Base-by-base conservation (phyloP, 2,113 vertebrate species). In the Jaculus jaculus region DNA sequence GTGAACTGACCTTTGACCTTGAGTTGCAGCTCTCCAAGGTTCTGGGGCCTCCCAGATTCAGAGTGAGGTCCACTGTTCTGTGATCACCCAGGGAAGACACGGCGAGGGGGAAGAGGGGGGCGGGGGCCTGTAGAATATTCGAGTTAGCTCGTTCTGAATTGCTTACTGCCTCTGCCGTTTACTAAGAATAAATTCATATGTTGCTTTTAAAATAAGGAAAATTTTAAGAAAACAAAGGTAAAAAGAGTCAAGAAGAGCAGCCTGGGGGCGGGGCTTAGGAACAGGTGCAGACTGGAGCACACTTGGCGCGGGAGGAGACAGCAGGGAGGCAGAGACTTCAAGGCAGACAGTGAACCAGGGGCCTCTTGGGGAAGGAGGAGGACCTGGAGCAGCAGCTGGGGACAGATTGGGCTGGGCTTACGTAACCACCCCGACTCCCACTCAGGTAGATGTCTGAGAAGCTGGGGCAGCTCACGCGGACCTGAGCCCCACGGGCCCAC, bases 331-430 rank as follows among this genome's bases (percentile, higher is more conserved):
- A 28, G 60, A 69, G 26, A 11, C 47, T 15, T 10, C 2, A 7
- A 47, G 15, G 28, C 1, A 4, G 73, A 37, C 8, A 30, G 30
- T 11, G 9, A 54, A 2, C 2, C 3, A 5, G 26, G 17, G 23
- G 32, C 7, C 26, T 39, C 23, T 24, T 30, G 23, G 26, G 34
- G 26, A 75, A 15, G 26, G 26, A 0, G 0, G 7, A 11, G 18
- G 28, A 24, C 30, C 39, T 10, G 3, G 7, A 17, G 2, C 3
- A 3, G 18, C 34, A 37, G 3, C 32, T 20, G 37, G 54, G 12
- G 17, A 30, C 13, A 5, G 34, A n/a, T 28, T 10, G 71, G 18
- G 47, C 32, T 28, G 34, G 32, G 54, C 28, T 84, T 30, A 23
- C 12, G 61, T 39, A 65, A n/a, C 23, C 8, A 32, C 37, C 23